Conservation (phyloP, 2,797 vertebrate genomes). For the Enteromius unitaeniatus region DNA sequence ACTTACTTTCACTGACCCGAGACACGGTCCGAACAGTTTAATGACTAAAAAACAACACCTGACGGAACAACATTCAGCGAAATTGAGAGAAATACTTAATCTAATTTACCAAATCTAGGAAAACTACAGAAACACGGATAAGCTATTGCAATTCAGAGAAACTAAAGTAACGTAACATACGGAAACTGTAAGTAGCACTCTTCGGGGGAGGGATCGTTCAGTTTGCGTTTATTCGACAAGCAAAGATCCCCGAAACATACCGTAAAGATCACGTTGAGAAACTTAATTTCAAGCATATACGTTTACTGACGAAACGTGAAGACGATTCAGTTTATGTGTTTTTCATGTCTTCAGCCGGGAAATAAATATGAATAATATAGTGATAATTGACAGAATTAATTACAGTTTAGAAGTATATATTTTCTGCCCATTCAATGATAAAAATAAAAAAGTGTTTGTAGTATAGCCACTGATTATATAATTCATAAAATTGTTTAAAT, state of each 20-base stretch:
- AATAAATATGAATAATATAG: too few relatives aligned
- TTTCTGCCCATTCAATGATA: too few relatives aligned
- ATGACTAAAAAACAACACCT: background rate
- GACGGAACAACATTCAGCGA: background rate
- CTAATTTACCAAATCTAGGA: conserved; percentile 4
- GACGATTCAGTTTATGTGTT: too few relatives aligned
- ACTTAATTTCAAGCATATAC: too few relatives aligned
- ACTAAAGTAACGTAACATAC: background rate
- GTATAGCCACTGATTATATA: too few relatives aligned
- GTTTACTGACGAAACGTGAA: too few relatives aligned
- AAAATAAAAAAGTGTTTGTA: too few relatives aligned
- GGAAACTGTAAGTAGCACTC: background rate
- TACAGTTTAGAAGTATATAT: too few relatives aligned
- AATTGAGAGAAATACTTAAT: background rate
- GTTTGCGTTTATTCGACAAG: conserved; percentile 15
- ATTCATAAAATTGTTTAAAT: too few relatives aligned
- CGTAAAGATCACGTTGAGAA: background rate
- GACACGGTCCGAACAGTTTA: background rate
- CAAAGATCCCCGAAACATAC: background rate
- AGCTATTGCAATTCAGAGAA: background rate
- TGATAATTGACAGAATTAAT: too few relatives aligned
- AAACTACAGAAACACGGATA: background rate
- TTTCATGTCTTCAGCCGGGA: too few relatives aligned
- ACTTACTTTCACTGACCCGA: background rate
- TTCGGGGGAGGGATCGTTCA: background rate